Base-by-base conservation (phyloP, 2,797 vertebrate species). In the Fistularia commersonii region DNA sequence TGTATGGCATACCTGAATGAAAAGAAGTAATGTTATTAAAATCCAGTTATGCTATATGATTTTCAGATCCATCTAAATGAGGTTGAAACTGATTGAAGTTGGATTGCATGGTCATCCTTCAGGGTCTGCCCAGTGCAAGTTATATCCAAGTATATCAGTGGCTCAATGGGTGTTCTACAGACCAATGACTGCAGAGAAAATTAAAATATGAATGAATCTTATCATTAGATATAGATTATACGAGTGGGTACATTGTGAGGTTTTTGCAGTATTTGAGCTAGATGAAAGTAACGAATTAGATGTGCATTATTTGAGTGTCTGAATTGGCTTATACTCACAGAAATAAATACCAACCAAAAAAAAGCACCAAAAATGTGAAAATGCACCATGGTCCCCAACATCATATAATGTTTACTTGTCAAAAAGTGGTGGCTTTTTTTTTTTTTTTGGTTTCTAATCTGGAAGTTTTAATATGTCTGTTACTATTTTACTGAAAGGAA, bases 51-150 rank as follows among this genome's bases (percentile, higher is more conserved):
- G 39, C 8, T 48, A 9, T 34, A 23, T 44, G 0, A 8, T 14
- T 44, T 43, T 11, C 39, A 34, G 43, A 43, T 8, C 5, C 3
- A 11, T 41, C 11, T 41, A 12, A 41, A 41, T 5, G 1, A 8
- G 39, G 23, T 51, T 51, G 23, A 51, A 51, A 32, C n/a, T 65
- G 54, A 76, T 31, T 57, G 58, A 50, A 53, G 41, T 64, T 74
- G 67, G 58, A 61, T 75, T 7, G 14, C 41, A 69, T 41, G 52
- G 45, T 62, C 7, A 39, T 40, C 32, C 53, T 70, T 41, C 49
- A 70, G 76, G 72, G 77, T 78, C 66, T 73, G 73, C 55, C 60
- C 76, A 54, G 66, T 76, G 48, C 41, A 55, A 70, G 37, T 61
- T 51, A 62, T 59, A 55, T 59, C 54, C 57, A 57, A 57, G 80